phyloP scores from a whole-genome alignment of 2,113 vertebrate genomes.

The Semnornis frantzii region DNA sequence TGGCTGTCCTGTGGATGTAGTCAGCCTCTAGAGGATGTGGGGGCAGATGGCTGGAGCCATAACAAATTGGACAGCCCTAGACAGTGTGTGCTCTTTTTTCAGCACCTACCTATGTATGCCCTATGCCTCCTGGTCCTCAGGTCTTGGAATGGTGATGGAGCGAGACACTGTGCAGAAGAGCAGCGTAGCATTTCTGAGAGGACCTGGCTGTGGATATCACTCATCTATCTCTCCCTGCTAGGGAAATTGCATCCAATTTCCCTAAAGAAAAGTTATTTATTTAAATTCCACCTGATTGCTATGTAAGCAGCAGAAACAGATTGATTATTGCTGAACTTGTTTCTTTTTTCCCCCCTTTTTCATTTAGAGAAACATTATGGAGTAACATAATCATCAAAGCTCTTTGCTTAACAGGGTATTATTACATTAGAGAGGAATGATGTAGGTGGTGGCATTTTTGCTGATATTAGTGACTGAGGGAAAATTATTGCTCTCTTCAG shows the following conservation, averaged over 20 bases:
- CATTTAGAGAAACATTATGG: slow-evolving; percentile 9
- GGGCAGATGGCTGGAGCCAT: not conserved
- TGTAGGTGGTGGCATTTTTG: slow-evolving; percentile 39
- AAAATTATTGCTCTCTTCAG: slow-evolving; percentile 52
- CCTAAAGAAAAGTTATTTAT: not conserved
- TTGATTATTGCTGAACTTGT: slow-evolving; percentile 2
- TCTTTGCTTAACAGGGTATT: slow-evolving; percentile 30
- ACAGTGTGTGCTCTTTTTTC: not conserved
- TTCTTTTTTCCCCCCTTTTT: not conserved
- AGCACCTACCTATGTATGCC: not conserved
- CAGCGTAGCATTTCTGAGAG: rapidly evolving
- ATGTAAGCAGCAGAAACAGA: not conserved
- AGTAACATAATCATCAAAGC: slow-evolving; percentile 16
- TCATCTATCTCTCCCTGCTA: not conserved
- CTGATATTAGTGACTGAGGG: slow-evolving; percentile 37
- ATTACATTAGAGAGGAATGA: slow-evolving; percentile 44
- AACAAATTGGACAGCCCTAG: not conserved
- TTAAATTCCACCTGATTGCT: not conserved
- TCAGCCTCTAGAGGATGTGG: not conserved
- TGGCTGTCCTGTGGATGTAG: not conserved
- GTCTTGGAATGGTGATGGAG: rapidly evolving
- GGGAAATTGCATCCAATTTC: not conserved
- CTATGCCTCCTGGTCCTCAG: not conserved
- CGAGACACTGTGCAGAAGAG: not conserved
- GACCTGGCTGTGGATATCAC: not conserved